A percentile compares a stretch with the other conserved stretches of the same genome.
Conservation (phyloP, 2,888 invertebrate species). For the Pediacus dermestoides region DNA sequence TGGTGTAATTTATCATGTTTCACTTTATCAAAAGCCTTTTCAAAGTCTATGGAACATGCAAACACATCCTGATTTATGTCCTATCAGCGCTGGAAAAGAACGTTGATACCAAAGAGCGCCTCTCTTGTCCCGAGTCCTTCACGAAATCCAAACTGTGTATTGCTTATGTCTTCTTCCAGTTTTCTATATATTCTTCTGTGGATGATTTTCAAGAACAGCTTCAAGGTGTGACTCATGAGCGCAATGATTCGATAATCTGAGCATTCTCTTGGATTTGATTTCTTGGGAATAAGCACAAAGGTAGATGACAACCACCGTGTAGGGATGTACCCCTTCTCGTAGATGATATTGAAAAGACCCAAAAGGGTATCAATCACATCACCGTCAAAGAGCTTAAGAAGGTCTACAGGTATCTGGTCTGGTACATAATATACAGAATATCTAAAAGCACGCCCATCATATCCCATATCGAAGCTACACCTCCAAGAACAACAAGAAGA, state of each 20-base stretch:
- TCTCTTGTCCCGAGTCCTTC: slow-evolving; percentile 21
- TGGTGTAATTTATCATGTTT: slow-evolving; percentile 3
- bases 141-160: slow-evolving; percentile 26
- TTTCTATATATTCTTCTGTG: slow-evolving; percentile 17
- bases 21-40: slow-evolving; percentile 6
- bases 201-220: slow-evolving; percentile 23
- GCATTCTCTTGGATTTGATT: slow-evolving; percentile 11
- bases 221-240: slow-evolving; percentile 24
- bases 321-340: no score
- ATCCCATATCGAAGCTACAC: no score
- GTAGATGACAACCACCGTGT: no score
- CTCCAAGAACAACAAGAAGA: no score
- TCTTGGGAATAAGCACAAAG: slow-evolving; percentile 1
- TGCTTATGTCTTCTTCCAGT: slow-evolving; percentile 18
- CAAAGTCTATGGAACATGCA: slow-evolving; percentile 3
- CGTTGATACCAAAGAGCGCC: slow-evolving; percentile 18
- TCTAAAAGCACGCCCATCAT: no score
- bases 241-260: slow-evolving; percentile 21
- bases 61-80: slow-evolving; percentile 3
- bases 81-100: slow-evolving; percentile 19
- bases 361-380: no score
- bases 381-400: no score
- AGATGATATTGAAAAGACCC: no score
- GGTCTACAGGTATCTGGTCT: no score
- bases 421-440: no score